Evolutionary conservation across 2,113 vertebrate species (phyloP).

Genomic region (Willisornis vidua): DNA sequence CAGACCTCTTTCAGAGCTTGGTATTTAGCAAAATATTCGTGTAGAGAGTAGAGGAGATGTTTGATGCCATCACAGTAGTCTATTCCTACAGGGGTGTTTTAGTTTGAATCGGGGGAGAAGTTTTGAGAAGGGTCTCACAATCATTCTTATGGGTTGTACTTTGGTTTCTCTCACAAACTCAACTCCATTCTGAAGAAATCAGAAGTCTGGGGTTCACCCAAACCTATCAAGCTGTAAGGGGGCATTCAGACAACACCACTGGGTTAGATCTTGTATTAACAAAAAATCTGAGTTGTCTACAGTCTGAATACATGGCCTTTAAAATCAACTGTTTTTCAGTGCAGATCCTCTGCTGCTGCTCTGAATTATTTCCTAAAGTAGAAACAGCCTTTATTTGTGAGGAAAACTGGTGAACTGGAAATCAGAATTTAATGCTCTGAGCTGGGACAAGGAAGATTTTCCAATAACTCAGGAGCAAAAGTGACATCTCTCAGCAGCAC

Average conservation of each 20-base stretch:
- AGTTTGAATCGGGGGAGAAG: neutral
- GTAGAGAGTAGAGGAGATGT: neutral
- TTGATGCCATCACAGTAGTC: neutral
- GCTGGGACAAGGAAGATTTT: neutral
- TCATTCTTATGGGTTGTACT: neutral
- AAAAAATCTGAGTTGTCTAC: neutral
- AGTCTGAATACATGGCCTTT: neutral
- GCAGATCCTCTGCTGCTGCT: neutral
- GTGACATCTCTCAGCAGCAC: neutral
- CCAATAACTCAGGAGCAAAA: neutral
- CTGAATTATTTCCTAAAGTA: neutral
- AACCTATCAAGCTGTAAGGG: neutral
- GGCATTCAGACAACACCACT: neutral
- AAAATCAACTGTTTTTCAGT: neutral
- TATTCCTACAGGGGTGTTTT: neutral
- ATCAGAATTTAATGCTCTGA: neutral
- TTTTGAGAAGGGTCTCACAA: neutral
- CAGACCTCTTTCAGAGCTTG: neutral
- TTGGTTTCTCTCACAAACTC: fast-evolving
- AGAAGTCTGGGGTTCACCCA: neutral
- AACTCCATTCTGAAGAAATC: neutral
- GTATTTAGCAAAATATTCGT: neutral
- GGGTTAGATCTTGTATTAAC: neutral
- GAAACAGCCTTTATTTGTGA: neutral
- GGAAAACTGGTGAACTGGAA: neutral